Percentiles rank a stretch among this genome's conserved stretches.
Conservation (phyloP, 1,140 invertebrate species). For the Trissolcus basalis region DNA sequence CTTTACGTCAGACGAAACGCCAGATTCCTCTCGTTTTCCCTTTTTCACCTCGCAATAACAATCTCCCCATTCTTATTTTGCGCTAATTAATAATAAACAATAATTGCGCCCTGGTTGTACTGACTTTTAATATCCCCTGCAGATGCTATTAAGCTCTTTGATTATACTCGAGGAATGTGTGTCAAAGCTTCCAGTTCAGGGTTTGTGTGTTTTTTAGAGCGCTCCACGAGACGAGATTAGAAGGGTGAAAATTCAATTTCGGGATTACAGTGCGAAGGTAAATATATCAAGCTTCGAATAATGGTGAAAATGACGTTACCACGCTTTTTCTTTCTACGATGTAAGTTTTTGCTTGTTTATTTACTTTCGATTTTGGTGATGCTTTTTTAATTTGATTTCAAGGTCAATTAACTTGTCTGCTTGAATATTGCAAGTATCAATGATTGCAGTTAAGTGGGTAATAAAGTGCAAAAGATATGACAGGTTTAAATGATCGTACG, state of each 20-base stretch:
- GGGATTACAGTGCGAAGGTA: slow-evolving; percentile 1
- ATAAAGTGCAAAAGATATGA: slow-evolving; percentile 9
- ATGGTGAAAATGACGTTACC: background rate
- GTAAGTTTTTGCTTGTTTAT: no score
- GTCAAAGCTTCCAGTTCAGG: slow-evolving; percentile 17
- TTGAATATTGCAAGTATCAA: background rate
- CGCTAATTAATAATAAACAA: slow-evolving; percentile 41
- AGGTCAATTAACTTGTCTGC: background rate
- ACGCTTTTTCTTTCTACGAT: no score
- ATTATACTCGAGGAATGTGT: slow-evolving; percentile 18
- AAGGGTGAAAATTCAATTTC: slow-evolving; percentile 3
- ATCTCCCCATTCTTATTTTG: slow-evolving; percentile 31
- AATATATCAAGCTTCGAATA: slow-evolving; percentile 2
- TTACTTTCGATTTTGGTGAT: no score
- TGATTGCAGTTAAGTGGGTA: background rate
- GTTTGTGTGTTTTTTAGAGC: slow-evolving; percentile 2
- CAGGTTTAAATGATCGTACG: background rate
- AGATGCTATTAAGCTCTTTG: slow-evolving; percentile 19
- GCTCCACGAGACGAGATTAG: background rate
- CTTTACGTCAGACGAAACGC: slow-evolving; percentile 52
- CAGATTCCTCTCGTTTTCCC: slow-evolving; percentile 41
- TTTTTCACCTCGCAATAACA: slow-evolving; percentile 11
- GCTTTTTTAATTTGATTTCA: no score
- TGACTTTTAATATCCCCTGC: slow-evolving; percentile 14
- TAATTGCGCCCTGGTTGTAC: background rate